Evolutionary conservation across 35 echinoderm and acorn worm species (phyloP).

Genomic region (Apostichopus californicus): DNA sequence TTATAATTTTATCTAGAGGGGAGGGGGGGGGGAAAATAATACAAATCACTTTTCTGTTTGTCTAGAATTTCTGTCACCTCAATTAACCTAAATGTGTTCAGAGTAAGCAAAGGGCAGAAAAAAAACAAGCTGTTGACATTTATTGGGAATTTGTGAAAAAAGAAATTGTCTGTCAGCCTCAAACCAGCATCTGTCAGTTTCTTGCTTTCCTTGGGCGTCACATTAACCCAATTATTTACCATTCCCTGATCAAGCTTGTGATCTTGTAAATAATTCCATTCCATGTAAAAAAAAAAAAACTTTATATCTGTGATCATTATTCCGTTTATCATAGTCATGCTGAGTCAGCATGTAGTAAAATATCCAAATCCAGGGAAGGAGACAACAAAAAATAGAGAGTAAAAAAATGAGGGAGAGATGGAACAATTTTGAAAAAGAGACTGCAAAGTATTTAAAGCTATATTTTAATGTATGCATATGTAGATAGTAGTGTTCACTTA

Average conservation of each 20-base stretch:
- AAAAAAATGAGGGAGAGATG: no score
- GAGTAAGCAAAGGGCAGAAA: neutral
- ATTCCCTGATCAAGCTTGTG: neutral
- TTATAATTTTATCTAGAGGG: neutral
- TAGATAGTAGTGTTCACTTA: no score
- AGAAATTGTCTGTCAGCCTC: neutral
- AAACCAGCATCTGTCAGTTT: neutral
- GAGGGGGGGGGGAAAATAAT: neutral
- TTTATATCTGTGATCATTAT: neutral
- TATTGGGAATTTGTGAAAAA: neutral
- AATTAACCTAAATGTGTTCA: neutral
- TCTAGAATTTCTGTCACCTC: neutral
- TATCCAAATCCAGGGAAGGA: no score
- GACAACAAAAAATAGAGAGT: no score
- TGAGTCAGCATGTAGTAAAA: neutral
- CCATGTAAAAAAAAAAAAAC: neutral
- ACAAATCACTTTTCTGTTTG: neutral
- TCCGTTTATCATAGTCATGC: neutral
- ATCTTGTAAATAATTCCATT: neutral
- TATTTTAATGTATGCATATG: no score
- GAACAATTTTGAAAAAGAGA: no score
- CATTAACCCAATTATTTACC: slow-evolving; percentile 24
- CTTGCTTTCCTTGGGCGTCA: neutral
- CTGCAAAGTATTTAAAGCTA: no score
- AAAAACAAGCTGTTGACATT: neutral